These are phyloP conservation scores for Brachyopa scutellaris DNA, from an alignment of 2,888 invertebrate species.

Conservation along the genomic window DNA sequence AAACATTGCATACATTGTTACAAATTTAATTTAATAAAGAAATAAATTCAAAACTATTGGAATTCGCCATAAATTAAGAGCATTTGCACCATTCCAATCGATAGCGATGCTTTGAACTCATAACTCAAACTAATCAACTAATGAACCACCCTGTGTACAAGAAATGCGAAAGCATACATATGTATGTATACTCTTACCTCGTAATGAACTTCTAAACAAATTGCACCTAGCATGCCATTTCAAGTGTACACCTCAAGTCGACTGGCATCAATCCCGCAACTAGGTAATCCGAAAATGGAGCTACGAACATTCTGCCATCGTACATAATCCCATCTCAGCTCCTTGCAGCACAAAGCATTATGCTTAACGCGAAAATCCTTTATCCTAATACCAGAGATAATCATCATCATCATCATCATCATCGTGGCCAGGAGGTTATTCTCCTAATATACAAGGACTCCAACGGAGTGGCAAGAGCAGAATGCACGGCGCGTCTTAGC, in stretches of 20 bases:
- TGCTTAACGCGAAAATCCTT: constrained; percentile 52
- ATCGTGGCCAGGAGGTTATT: constrained; percentile 11
- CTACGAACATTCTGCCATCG: background rate
- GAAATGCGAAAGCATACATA: background rate
- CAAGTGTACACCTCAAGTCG: constrained; percentile 8
- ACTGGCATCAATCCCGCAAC: constrained; percentile 6
- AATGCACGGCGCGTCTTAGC: constrained; percentile 18
- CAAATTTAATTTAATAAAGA: too few species aligned
- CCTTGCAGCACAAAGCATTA: constrained; percentile 27
- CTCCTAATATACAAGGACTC: constrained; percentile 1
- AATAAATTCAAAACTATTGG: too few species aligned
- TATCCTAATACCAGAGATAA: constrained; percentile 48
- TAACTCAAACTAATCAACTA: constrained; percentile 35
- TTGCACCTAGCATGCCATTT: constrained; percentile 25
- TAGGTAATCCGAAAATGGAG: constrained; percentile 31
- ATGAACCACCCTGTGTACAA: constrained; percentile 17
- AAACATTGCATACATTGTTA: too few species aligned
- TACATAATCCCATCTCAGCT: constrained; percentile 21
- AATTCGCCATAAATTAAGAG: too few species aligned
- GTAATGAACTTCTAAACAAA: constrained; percentile 40
- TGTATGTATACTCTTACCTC: too few species aligned
- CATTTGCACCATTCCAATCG: too few species aligned
- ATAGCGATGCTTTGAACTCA: constrained; percentile 6
- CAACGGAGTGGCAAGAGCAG: background rate
- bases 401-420: constrained; percentile 39